phyloP scores from a whole-genome alignment of 2,888 invertebrate genomes.

The Osmoderma eremita region DNA sequence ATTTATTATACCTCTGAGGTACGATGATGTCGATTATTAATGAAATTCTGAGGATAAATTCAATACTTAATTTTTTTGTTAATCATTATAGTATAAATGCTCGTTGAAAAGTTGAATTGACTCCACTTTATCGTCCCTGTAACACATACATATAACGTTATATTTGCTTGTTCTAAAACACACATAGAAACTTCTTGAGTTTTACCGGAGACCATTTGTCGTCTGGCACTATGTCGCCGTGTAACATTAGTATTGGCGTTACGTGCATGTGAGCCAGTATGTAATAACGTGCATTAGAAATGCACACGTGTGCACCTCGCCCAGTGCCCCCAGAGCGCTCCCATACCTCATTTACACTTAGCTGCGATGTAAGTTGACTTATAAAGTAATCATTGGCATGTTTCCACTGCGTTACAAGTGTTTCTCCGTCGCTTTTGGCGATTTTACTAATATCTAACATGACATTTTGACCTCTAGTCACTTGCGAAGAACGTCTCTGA shows the following conservation, averaged over 20 bases:
- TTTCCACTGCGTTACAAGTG: constrained; percentile 9
- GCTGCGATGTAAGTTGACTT: constrained; percentile 45
- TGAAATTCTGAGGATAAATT: no score
- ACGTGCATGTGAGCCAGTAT: constrained; percentile 34
- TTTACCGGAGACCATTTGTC: constrained; percentile 11
- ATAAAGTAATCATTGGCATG: constrained; percentile 44
- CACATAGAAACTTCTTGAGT: constrained; percentile 9
- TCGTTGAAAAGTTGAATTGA: no score
- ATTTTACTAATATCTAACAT: neutral
- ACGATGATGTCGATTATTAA: no score
- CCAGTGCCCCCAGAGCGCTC: constrained; percentile 51
- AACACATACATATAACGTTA: no score
- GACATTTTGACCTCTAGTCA: constrained; percentile 14
- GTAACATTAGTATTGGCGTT: constrained; percentile 27
- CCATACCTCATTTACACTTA: constrained; percentile 51
- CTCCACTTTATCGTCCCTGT: no score
- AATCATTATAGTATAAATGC: no score
- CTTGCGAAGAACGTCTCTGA: neutral
- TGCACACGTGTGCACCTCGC: constrained; percentile 52
- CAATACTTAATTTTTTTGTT: no score
- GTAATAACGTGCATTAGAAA: constrained; percentile 48
- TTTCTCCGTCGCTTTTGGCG: neutral
- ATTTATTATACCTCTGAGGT: no score
- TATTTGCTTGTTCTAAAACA: constrained; percentile 13
- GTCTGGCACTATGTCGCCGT: neutral